Evolutionary conservation across 2,113 vertebrate genomes (phyloP), one percentile per base, ranked within the genome.

Genomic region (Zosterops lateralis): DNA sequence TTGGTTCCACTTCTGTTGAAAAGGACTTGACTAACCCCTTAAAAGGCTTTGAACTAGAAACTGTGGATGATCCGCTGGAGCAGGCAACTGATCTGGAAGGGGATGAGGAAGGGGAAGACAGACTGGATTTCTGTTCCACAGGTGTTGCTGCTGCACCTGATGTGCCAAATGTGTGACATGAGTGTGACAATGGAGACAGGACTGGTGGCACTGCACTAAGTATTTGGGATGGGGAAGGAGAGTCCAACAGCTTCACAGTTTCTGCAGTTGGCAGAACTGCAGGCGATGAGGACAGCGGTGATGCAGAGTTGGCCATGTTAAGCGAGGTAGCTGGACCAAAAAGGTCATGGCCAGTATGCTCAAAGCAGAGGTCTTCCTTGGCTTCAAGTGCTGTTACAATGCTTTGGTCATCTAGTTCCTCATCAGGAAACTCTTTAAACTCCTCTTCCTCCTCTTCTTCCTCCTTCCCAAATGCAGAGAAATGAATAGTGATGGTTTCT

Each of bases 401-500:
- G 92, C 97, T 97, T 96, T 98, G 98, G 97, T 99, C 98, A 17
- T 98, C 98, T 72, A 98, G 95, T 78, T 96, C 95, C 89, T 98
- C 98, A 48, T 83, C 86, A 64, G 93, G 44, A 86, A 94, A 91
- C 28, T 98, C 94, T 71, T 96, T 96, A 53, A 99, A 98, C 95
- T 99, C 98, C 94, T 99, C 99, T 75, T 99, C 99, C 86, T 99
- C 99, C 61, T 99, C 99, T 78, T 99, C 99, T 95, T 99, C 99
- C 95, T 99, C 99, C 97, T 99, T 98, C 96, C 99, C 99, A 91
- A 98, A 98, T 88, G 99, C 99, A 62, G 99, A 99, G 98, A 99
- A 99, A 98, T 99, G 99, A 97, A 99, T 99, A 97, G 99, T 99
- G 96, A 99, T 99, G 97, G 98, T 99, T 97, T 99, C 99, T 95